Base-by-base conservation (phyloP, 2,113 vertebrate species). In the Salvelinus fontinalis region DNA sequence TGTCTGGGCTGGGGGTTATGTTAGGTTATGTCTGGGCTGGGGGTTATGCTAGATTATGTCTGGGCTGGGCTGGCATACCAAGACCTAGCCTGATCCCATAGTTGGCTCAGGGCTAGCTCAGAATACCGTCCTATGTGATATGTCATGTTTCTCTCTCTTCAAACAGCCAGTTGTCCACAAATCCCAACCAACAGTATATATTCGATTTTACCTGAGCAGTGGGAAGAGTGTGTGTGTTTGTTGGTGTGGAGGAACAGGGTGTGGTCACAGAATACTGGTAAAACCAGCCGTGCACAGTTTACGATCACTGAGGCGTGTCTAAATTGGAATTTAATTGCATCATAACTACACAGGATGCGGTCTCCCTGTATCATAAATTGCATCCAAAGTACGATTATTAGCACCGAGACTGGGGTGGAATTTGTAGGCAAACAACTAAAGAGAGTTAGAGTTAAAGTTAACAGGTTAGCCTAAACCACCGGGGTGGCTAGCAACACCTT, bases 391-490 rank as follows among this genome's bases (percentile, higher is more conserved):
- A 60, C 2, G 59, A 29, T 22, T 39, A 74, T 84, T 85, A 90
- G 89, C 90, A 90, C 90, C 84, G 20, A 71, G 83, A 75, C 64
- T 7, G 29, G 22, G 70, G 67, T 67, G 75, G 76, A 51, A 77
- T 83, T 70, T 82, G 80, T n/a, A 80, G 79, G 85, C 80, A 81
- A 85, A 81, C 62, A 71, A 54, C 34, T 2, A 29, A 27, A 31
- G 24, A 67, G 26, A 34, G 31, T 1, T 5, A 75, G 59, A 39
- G 18, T 5, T 5, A 62, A 3, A 3, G 6, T 16, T 22, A 62
- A 62, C 59, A 62, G 77, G 81, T 77, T 75, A 82, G 86, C 89
- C 84, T 90, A 87, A 90, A 87, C 83, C 76, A 68, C 70, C 80
- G 88, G 84, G 81, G 86, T 85, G 75, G 70, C 70, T 67, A 81